A percentile compares a stretch with the other conserved stretches of the same genome.
Evolutionary conservation across 2,797 vertebrate species (phyloP).

Genomic region (Capromys pilorides): DNA sequence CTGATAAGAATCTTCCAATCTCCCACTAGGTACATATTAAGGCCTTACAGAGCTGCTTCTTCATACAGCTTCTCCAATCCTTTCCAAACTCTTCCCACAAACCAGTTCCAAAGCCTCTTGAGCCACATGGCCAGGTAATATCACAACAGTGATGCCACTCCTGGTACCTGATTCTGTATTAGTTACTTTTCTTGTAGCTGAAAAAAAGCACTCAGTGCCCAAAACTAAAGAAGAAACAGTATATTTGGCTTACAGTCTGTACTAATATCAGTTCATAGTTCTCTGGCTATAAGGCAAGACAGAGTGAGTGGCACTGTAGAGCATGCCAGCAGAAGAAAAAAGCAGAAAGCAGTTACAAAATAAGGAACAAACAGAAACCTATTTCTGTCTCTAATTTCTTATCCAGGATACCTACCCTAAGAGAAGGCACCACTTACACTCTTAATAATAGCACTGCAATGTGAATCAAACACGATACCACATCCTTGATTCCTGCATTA

Average conservation of each 20-base stretch:
- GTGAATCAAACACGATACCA: background rate
- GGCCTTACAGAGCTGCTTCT: background rate
- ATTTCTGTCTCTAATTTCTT: background rate
- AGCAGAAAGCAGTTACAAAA: background rate
- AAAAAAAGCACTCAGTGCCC: background rate
- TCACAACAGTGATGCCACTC: background rate
- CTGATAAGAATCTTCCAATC: background rate
- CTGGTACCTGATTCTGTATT: background rate
- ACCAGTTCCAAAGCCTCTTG: background rate
- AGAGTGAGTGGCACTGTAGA: background rate
- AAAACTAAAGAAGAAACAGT: background rate
- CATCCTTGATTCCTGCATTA: background rate
- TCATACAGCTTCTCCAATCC: background rate
- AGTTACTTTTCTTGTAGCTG: background rate
- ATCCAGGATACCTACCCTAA: background rate
- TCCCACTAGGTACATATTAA: background rate
- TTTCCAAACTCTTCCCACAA: background rate
- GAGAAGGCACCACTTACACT: accelerated
- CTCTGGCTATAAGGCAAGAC: background rate
- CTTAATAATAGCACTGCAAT: background rate
- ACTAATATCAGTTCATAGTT: background rate
- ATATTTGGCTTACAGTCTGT: background rate
- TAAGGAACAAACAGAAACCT: background rate
- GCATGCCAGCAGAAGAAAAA: background rate
- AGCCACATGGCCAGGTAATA: background rate